Evolutionary conservation across 2,113 vertebrate species (phyloP).

Genomic region (Platanista minor): DNA sequence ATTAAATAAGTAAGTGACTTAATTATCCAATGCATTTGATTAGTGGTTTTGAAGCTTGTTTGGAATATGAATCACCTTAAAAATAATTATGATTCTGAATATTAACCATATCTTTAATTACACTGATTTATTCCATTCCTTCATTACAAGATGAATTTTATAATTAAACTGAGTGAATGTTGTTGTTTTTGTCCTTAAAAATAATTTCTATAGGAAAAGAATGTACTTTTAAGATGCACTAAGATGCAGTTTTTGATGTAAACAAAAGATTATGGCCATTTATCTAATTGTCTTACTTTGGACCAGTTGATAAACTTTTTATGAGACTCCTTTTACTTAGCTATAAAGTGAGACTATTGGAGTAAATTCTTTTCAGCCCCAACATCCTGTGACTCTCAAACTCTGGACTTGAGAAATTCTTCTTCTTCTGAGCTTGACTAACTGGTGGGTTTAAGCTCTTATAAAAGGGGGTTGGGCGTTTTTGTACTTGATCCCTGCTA

Average conservation of each 20-base stretch:
- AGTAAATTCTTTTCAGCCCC: neutral
- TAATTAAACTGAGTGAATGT: neutral
- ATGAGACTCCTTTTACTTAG: neutral
- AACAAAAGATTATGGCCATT: neutral
- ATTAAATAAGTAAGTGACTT: neutral
- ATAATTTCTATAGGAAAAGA: neutral
- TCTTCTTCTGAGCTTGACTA: neutral
- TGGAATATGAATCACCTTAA: slow-evolving; percentile 50
- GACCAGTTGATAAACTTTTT: neutral
- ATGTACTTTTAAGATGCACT: neutral
- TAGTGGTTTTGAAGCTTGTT: slow-evolving; percentile 42
- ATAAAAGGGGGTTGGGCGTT: neutral
- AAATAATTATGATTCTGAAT: neutral
- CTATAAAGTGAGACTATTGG: neutral
- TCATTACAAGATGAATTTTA: neutral
- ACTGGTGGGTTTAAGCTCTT: slow-evolving; percentile 19
- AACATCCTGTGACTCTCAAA: neutral
- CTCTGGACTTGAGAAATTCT: neutral
- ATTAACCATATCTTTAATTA: slow-evolving; percentile 5
- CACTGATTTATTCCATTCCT: neutral
- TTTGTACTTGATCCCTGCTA: neutral
- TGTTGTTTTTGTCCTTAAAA: neutral
- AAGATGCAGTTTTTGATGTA: neutral
- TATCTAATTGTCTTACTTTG: neutral
- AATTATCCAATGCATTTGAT: neutral